These are phyloP conservation scores for Vidua chalybeata DNA, from an alignment of 2,113 vertebrate species.

Conservation along the genomic window DNA sequence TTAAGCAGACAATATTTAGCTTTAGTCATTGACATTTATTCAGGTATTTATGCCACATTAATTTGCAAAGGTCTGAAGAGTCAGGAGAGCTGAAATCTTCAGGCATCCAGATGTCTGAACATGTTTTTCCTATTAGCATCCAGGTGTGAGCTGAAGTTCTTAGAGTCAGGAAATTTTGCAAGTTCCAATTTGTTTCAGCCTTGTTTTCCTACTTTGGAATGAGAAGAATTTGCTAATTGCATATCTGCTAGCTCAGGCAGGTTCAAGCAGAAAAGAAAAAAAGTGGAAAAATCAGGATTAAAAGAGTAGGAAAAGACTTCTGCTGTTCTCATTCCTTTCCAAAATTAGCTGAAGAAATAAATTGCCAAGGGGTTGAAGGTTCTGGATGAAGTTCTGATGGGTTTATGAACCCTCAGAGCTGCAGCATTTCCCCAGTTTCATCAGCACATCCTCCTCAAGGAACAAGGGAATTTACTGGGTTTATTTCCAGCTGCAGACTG, in stretches of 20 bases:
- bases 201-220: constrained; percentile 51
- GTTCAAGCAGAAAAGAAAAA: background rate
- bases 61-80: background rate
- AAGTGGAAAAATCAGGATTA: background rate
- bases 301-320: background rate
- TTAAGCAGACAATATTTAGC: background rate
- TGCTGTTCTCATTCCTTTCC: background rate
- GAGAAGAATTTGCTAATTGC: constrained; percentile 54
- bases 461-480: background rate
- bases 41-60: background rate
- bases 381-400: background rate
- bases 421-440: background rate
- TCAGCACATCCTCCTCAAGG: background rate
- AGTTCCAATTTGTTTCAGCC: constrained; percentile 57
- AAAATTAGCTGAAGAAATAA: background rate
- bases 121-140: constrained; percentile 40
- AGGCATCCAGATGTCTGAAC: constrained; percentile 28
- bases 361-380: background rate
- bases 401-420: background rate
- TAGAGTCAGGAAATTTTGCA: constrained; percentile 43
- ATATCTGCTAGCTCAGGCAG: constrained; percentile 57
- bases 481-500: background rate
- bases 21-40: background rate
- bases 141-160: constrained; percentile 47
- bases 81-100: background rate